Evolutionary conservation across 2,888 invertebrate species (phyloP).

Genomic region (Troides helena): DNA sequence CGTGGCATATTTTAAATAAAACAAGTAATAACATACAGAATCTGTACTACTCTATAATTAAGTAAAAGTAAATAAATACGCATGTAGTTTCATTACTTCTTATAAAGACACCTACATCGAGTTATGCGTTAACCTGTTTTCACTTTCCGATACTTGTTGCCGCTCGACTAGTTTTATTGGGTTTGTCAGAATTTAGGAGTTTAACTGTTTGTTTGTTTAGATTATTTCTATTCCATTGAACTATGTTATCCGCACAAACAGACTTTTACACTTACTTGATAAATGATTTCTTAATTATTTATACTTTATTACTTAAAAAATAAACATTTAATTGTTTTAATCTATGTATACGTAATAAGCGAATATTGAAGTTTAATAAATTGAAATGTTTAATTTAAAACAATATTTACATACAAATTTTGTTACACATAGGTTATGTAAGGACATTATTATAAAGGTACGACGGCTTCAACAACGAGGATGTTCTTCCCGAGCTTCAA

Average conservation of each 20-base stretch:
- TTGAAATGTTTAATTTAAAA: not conserved
- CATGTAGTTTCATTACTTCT: not conserved
- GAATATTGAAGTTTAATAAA: not conserved
- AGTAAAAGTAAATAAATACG: not conserved
- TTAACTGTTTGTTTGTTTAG: not conserved
- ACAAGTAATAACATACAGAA: not conserved
- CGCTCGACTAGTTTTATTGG: conserved; percentile 9
- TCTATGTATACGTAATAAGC: not conserved
- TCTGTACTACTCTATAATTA: not conserved
- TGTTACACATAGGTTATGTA: no score
- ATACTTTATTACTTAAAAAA: no score
- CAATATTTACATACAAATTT: no score
- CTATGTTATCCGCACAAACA: not conserved
- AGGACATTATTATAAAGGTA: no score
- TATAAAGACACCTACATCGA: not conserved
- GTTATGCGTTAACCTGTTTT: conserved; percentile 13
- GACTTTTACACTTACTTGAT: not conserved
- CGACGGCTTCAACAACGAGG: no score
- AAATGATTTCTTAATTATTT: not conserved
- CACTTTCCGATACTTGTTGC: conserved; percentile 14
- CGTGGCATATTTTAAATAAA: not conserved
- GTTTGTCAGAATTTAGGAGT: not conserved
- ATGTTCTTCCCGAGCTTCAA: no score
- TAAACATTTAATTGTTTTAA: no score
- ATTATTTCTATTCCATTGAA: not conserved